phyloP scores from a whole-genome alignment of 2,888 invertebrate genomes.

The Chesias legatella region DNA sequence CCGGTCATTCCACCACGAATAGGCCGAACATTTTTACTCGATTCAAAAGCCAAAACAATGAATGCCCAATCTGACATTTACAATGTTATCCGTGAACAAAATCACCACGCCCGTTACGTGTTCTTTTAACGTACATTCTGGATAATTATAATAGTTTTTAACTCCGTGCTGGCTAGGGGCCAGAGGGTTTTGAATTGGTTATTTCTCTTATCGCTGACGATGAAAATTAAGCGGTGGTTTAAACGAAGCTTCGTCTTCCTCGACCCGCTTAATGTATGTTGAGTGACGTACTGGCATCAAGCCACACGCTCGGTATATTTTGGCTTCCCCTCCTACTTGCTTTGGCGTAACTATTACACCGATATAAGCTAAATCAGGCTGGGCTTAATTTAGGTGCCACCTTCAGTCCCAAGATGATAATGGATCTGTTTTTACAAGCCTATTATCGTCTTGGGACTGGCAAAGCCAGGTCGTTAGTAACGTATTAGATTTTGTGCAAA shows the following conservation, averaged over 20 bases:
- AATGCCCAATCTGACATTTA: no score
- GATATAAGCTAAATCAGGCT: no score
- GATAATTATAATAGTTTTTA: constrained; percentile 22
- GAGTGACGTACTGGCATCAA: constrained; percentile 11
- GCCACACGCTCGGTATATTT: constrained; percentile 9
- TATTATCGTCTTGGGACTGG: no score
- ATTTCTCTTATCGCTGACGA: constrained; percentile 18
- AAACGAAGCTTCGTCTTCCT: constrained; percentile 13
- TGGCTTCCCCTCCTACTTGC: not conserved
- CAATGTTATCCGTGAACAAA: constrained; percentile 41
- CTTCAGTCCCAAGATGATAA: no score
- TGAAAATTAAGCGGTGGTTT: constrained; percentile 14
- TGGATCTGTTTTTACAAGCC: no score
- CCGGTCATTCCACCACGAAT: no score
- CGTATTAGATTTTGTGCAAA: no score
- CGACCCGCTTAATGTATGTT: constrained; percentile 1
- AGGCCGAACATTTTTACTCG: no score
- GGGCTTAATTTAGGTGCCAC: no score
- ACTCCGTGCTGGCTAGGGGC: constrained; percentile 28
- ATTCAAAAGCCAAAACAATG: no score
- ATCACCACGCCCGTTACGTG: constrained; percentile 44
- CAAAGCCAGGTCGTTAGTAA: no score
- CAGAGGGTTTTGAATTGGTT: constrained; percentile 24
- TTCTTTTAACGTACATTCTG: constrained; percentile 22
- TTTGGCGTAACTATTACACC: no score